A percentile compares a stretch with the other conserved stretches of the same genome.
Evolutionary conservation across 2,113 vertebrate genomes (phyloP).

Genomic region (Sapajus apella): DNA sequence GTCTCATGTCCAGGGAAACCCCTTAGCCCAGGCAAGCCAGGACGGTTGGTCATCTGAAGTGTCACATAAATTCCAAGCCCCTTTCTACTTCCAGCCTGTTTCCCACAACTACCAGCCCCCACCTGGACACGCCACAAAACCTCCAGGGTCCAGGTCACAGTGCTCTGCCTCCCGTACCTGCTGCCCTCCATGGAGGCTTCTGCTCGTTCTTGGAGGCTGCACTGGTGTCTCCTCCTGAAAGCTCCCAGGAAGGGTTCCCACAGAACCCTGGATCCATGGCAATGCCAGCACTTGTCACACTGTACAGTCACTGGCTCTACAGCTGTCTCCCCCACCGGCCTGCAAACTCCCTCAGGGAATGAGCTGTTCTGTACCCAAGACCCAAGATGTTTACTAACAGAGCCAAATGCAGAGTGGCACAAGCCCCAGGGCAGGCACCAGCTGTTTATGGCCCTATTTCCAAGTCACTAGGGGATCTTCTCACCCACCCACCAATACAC

Average conservation of each 20-base stretch:
- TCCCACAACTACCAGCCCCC: not conserved
- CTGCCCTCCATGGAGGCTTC: not conserved
- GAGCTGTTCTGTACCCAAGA: not conserved
- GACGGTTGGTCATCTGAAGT: rapidly evolving
- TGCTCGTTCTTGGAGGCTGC: not conserved
- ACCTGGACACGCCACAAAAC: not conserved
- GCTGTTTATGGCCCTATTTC: not conserved
- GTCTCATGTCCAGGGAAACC: not conserved
- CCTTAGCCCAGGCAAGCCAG: not conserved
- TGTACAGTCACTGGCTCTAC: not conserved
- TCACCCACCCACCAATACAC: not conserved
- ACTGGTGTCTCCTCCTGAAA: not conserved
- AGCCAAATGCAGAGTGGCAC: not conserved
- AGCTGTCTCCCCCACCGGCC: not conserved
- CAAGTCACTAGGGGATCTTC: not conserved
- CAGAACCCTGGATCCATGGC: not conserved
- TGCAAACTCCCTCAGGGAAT: not conserved
- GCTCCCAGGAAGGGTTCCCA: not conserved
- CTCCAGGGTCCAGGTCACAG: not conserved
- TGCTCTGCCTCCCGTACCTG: too few species aligned
- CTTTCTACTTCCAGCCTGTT: not conserved
- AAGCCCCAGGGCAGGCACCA: not conserved
- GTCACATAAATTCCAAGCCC: not conserved
- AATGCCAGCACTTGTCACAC: not conserved
- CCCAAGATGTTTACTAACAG: not conserved